phyloP scores from a whole-genome alignment of 2,888 invertebrate genomes.

The Antheraea yamamai region DNA sequence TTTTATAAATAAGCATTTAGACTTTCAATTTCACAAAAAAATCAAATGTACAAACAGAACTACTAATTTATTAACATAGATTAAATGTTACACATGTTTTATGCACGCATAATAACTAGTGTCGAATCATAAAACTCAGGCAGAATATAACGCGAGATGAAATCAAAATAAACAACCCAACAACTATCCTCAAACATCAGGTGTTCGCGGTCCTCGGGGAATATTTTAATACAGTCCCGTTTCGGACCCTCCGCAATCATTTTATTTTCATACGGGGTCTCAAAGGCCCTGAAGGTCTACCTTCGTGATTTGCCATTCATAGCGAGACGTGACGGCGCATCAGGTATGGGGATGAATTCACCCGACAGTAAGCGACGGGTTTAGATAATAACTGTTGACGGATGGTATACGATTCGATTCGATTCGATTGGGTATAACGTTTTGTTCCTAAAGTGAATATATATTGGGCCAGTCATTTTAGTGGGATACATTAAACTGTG shows the following conservation, averaged over 20 bases:
- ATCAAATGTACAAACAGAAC: too few species aligned
- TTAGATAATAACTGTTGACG: constrained; percentile 73
- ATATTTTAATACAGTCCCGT: constrained; percentile 73
- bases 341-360: constrained; percentile 61
- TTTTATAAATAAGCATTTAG: too few species aligned
- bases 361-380: constrained; percentile 52
- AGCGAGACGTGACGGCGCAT: constrained; percentile 69
- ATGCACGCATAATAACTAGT: not conserved
- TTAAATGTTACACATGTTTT: not conserved
- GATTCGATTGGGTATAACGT: constrained; percentile 52
- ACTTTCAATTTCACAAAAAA: too few species aligned
- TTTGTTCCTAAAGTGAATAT: not conserved
- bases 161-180: constrained; percentile 62
- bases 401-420: constrained; percentile 61
- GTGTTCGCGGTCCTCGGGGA: constrained; percentile 67
- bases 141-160: constrained; percentile 58
- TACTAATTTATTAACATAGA: too few species aligned
- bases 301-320: constrained; percentile 80
- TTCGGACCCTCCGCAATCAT: constrained; percentile 75
- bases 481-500: not conserved
- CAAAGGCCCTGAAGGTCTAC: constrained; percentile 75
- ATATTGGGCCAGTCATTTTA: not conserved
- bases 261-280: constrained; percentile 78
- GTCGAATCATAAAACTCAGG: constrained; percentile 20
- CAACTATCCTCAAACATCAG: constrained; percentile 72